Conservation (phyloP, 2,113 vertebrate species). For the Stegostoma tigrinum region DNA sequence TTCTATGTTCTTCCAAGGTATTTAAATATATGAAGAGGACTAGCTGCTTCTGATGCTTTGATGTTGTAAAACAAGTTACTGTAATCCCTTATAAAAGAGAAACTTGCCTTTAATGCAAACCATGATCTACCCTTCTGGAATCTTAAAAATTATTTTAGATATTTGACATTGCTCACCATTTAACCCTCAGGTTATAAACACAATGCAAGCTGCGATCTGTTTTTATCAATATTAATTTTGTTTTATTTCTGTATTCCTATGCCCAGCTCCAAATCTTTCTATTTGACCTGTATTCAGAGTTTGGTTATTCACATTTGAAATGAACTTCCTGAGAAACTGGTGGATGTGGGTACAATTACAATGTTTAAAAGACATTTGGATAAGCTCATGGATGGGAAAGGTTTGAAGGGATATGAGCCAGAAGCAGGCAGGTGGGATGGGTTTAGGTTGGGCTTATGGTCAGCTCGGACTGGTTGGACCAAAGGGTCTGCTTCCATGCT, state of each 20-base stretch:
- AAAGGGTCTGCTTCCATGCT: no score
- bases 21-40: neutral
- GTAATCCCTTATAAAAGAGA: neutral
- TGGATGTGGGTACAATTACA: no score
- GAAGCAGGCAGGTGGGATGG: no score
- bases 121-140: neutral
- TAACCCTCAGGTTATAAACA: neutral
- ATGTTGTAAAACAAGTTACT: constrained; percentile 1
- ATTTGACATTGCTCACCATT: neutral
- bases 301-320: neutral
- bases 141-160: constrained; percentile 16
- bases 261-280: neutral
- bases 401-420: no score
- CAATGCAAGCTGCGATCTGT: neutral
- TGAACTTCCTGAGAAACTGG: no score
- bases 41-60: neutral
- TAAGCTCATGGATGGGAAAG: no score
- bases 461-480: no score
- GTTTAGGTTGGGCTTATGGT: no score
- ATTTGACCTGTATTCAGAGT: neutral
- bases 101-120: neutral
- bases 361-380: no score
- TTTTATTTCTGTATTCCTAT: neutral
- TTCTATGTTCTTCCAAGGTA: neutral
- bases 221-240: neutral